Evolutionary conservation across 2,888 invertebrate genomes (phyloP).

Genomic region (Labia minor): DNA sequence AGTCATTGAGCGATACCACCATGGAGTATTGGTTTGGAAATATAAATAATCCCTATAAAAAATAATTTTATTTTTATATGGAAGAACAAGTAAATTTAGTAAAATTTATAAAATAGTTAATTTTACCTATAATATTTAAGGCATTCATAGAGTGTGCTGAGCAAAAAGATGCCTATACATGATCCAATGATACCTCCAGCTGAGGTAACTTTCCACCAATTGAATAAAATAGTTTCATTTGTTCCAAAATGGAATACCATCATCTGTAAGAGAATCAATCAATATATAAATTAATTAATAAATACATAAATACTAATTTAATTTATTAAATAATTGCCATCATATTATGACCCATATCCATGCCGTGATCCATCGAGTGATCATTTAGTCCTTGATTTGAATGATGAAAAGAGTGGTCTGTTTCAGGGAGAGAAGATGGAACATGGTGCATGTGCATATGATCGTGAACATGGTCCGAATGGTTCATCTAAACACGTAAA

Average conservation of each 20-base stretch:
- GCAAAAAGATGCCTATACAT: slow-evolving; percentile 79
- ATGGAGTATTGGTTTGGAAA: slow-evolving; percentile 75
- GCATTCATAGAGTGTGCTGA: slow-evolving; percentile 91
- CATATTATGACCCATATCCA: too few relatives aligned
- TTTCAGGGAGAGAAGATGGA: too few relatives aligned
- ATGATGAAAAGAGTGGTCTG: too few relatives aligned
- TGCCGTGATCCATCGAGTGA: too few relatives aligned
- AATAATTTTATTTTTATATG: slow-evolving; percentile 22
- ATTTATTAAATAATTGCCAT: too few relatives aligned
- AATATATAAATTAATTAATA: not conserved
- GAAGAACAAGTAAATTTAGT: slow-evolving; percentile 19
- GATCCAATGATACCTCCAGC: slow-evolving; percentile 73
- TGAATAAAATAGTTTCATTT: slow-evolving; percentile 67
- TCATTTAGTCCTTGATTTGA: too few relatives aligned
- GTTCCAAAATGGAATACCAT: slow-evolving; percentile 74
- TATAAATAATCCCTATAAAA: slow-evolving; percentile 62
- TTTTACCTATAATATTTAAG: slow-evolving; percentile 69
- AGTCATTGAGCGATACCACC: slow-evolving; percentile 77
- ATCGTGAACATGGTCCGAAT: too few relatives aligned
- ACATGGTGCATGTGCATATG: too few relatives aligned
- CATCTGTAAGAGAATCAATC: slow-evolving; percentile 28
- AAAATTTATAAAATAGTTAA: not conserved
- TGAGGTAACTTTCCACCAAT: slow-evolving; percentile 66
- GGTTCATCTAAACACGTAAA: too few relatives aligned
- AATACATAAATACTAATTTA: too few relatives aligned